phyloP scores from a whole-genome alignment of 2,888 invertebrate genomes.

The Hydropsyche betteni region DNA sequence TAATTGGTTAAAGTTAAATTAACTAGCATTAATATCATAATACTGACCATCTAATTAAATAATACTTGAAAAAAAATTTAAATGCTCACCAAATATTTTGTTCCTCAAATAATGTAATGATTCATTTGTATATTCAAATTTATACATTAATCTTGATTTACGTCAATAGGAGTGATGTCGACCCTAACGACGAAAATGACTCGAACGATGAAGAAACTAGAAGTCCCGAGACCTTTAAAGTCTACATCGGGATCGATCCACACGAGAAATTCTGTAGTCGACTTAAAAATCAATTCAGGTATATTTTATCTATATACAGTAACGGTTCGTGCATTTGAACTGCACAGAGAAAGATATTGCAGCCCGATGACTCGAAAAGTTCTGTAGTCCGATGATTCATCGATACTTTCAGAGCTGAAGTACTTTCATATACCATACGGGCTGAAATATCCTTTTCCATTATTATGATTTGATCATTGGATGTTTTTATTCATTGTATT shows the following conservation, averaged over 20 bases:
- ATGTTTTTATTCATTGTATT: constrained; percentile 41
- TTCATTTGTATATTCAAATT: too few species aligned
- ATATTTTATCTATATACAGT: constrained; percentile 52
- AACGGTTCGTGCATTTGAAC: not conserved
- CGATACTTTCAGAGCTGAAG: too few species aligned
- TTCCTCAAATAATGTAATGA: too few species aligned
- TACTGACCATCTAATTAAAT: too few species aligned
- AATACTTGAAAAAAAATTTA: too few species aligned
- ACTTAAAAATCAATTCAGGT: constrained; percentile 67
- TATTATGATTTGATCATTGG: constrained; percentile 40
- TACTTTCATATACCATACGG: not conserved
- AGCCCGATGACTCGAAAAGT: not conserved
- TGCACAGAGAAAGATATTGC: not conserved
- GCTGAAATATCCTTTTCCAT: not conserved
- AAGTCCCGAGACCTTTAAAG: constrained; percentile 79
- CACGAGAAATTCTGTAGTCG: constrained; percentile 64
- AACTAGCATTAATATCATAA: too few species aligned
- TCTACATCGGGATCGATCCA: constrained; percentile 67
- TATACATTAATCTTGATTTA: too few species aligned
- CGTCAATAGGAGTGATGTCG: constrained; percentile 57
- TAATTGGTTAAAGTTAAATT: too few species aligned
- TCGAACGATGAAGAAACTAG: constrained; percentile 77
- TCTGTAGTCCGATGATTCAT: too few species aligned
- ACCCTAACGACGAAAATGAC: constrained; percentile 69
- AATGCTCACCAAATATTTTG: too few species aligned